phyloP scores from a whole-genome alignment of 2,113 vertebrate genomes.

The Rhegmatorhina hoffmannsi region DNA sequence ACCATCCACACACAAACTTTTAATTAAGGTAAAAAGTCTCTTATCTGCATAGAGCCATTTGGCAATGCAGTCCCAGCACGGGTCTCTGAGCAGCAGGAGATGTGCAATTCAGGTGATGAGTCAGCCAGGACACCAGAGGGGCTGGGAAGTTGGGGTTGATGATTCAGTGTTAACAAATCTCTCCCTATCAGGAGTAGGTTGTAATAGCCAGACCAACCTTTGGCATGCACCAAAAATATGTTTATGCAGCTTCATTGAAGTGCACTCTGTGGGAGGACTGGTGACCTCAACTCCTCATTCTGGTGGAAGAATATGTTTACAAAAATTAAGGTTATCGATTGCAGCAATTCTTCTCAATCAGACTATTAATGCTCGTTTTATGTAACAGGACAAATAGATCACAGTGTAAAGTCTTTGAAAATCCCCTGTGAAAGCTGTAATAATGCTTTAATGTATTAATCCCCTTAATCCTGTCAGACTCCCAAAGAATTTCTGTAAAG shows the following conservation, averaged over 20 bases:
- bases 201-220: background rate
- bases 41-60: background rate
- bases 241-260: constrained; percentile 1
- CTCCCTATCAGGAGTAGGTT: background rate
- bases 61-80: fast-evolving
- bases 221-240: background rate
- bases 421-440: constrained; percentile 76
- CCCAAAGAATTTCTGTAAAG: constrained; percentile 71
- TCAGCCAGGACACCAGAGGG: background rate
- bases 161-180: background rate
- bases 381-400: constrained; percentile 80
- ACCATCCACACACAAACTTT: too few relatives aligned
- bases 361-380: constrained; percentile 72
- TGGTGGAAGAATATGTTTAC: constrained; percentile 55
- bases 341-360: constrained; percentile 53
- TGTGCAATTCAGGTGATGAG: background rate
- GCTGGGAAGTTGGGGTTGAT: background rate
- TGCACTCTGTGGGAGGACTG: background rate
- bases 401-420: constrained; percentile 78
- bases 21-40: background rate
- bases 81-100: background rate
- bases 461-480: constrained; percentile 79
- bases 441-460: constrained; percentile 81
- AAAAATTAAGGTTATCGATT: constrained; percentile 75
- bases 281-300: constrained; percentile 1